A percentile compares a stretch with the other conserved stretches of the same genome.
phyloP scores from a whole-genome alignment of 2,113 vertebrate genomes.

The Ictidomys tridecemlineatus region DNA sequence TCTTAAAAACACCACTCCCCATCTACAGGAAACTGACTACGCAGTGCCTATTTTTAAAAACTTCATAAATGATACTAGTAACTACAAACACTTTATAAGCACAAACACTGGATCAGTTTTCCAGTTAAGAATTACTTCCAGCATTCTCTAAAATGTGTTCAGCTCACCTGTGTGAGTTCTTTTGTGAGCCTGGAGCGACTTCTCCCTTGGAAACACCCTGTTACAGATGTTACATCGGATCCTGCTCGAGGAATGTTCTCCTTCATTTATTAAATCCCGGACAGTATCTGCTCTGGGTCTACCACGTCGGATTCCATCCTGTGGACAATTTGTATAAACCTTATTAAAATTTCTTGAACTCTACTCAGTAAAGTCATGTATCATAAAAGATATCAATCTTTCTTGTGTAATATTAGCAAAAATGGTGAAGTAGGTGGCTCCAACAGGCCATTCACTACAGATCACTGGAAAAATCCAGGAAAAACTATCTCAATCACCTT shows the following conservation, averaged over 20 bases:
- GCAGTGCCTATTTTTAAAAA: neutral
- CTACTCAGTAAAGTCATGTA: slow-evolving; percentile 1
- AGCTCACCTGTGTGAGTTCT: slow-evolving; percentile 97
- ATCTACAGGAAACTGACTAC: slow-evolving; percentile 31
- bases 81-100: neutral
- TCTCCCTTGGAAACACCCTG: slow-evolving; percentile 97
- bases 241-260: slow-evolving; percentile 96
- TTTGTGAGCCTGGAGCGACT: slow-evolving; percentile 98
- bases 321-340: slow-evolving; percentile 57
- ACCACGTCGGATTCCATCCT: slow-evolving; percentile 96
- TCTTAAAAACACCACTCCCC: neutral
- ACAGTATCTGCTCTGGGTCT: slow-evolving; percentile 97
- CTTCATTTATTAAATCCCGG: slow-evolving; percentile 96
- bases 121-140: neutral
- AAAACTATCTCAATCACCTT: neutral
- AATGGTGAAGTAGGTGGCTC: neutral
- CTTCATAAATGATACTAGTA: slow-evolving; percentile 7
- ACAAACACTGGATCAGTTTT: slow-evolving; percentile 18
- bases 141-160: neutral
- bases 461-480: slow-evolving; percentile 7
- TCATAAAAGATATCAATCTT: neutral
- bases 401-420: slow-evolving; percentile 25
- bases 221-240: slow-evolving; percentile 99
- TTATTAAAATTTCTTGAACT: slow-evolving; percentile 5
- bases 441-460: neutral